phyloP scores from a whole-genome alignment of 1,140 invertebrate genomes.

The Drosophila baimaii region DNA sequence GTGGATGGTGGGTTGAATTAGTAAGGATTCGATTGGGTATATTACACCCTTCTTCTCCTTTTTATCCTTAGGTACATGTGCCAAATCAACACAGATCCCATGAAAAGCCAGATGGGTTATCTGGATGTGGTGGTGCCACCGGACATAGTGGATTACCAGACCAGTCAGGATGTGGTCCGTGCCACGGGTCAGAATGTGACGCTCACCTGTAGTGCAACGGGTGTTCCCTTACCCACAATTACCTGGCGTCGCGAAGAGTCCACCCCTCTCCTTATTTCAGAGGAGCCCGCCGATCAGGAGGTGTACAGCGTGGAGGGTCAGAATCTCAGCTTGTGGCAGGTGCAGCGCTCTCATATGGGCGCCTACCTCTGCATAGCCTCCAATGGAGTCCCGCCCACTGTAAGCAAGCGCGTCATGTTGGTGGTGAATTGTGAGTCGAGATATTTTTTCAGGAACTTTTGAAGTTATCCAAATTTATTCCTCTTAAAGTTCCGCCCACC shows the following conservation, averaged over 20 bases:
- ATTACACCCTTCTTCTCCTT: not conserved
- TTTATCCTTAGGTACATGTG: constrained; percentile 87
- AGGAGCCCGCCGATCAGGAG: constrained; percentile 28
- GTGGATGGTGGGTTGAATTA: constrained; percentile 86
- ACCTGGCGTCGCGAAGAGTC: constrained; percentile 89
- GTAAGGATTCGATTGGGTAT: no score
- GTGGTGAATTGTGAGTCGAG: constrained; percentile 90
- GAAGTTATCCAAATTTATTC: not conserved
- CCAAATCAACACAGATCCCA: constrained; percentile 95
- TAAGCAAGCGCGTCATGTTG: constrained; percentile 90
- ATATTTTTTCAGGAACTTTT: no score
- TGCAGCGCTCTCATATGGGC: constrained; percentile 84
- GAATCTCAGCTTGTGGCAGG: constrained; percentile 83
- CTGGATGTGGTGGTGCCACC: constrained; percentile 94
- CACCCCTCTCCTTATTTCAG: constrained; percentile 83
- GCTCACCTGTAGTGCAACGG: constrained; percentile 90
- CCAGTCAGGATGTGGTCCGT: constrained; percentile 89
- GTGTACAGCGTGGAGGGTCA: constrained; percentile 83
- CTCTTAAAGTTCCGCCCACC: constrained; percentile 85
- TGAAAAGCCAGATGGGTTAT: constrained; percentile 95
- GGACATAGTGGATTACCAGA: constrained; percentile 90
- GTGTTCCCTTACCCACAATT: constrained; percentile 88
- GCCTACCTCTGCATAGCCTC: constrained; percentile 86
- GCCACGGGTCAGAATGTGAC: constrained; percentile 91
- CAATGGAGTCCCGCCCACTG: constrained; percentile 92